Evolutionary conservation across 2,797 vertebrate species (phyloP).

Genomic region (Triplophysa bombifrons): DNA sequence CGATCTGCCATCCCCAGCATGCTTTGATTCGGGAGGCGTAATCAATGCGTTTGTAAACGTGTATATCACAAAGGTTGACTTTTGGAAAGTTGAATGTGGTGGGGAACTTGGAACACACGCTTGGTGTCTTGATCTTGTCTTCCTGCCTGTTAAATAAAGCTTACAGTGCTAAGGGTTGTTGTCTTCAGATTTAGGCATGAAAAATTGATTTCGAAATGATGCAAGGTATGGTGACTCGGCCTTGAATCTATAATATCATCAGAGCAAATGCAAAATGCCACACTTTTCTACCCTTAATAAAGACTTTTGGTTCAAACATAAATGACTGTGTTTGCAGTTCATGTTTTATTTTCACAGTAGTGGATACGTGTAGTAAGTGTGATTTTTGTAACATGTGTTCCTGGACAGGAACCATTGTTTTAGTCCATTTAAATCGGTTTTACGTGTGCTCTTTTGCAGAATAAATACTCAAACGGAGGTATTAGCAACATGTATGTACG

Average conservation of each 20-base stretch:
- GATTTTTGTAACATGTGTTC: no score
- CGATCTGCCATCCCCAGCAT: slow-evolving; percentile 42
- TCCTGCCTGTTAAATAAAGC: slow-evolving; percentile 27
- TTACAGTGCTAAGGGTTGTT: slow-evolving; percentile 27
- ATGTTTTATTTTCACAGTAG: not conserved
- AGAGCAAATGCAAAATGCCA: not conserved
- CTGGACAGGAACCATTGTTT: no score
- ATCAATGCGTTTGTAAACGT: slow-evolving; percentile 52
- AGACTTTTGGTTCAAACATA: not conserved
- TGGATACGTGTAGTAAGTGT: no score
- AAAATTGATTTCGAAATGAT: slow-evolving; percentile 24
- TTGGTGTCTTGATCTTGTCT: slow-evolving; percentile 18
- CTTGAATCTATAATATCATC: not conserved
- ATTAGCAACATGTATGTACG: not conserved
- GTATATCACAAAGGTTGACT: slow-evolving; percentile 36
- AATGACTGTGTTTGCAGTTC: not conserved
- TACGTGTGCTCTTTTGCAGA: no score
- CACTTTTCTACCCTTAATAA: not conserved
- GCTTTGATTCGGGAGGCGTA: slow-evolving; percentile 59
- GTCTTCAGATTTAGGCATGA: slow-evolving; percentile 10
- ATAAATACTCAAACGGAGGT: not conserved
- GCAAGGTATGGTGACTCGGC: not conserved
- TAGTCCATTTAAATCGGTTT: no score
- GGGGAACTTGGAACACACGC: not conserved
- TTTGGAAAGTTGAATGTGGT: slow-evolving; percentile 32